These are phyloP conservation scores for Loriculus beryllinus DNA, from an alignment of 2,797 vertebrate species.

Conservation along the genomic window DNA sequence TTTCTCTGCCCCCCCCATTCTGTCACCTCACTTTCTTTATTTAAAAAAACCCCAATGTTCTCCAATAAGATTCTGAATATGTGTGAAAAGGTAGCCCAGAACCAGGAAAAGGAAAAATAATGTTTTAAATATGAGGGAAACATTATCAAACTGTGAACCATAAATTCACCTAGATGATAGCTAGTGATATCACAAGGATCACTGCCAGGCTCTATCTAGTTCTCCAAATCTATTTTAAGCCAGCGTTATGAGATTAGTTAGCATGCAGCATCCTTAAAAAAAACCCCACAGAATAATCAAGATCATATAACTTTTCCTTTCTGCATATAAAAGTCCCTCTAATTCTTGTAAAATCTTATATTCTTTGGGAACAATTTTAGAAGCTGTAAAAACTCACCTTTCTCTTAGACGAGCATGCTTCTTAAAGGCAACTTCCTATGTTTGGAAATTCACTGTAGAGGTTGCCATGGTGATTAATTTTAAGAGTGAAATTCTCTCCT, in stretches of 20 bases:
- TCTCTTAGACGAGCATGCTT: constrained; percentile 34
- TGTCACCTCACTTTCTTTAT: neutral
- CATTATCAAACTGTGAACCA: neutral
- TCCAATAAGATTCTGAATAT: neutral
- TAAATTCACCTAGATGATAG: neutral
- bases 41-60: neutral
- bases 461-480: constrained; percentile 69
- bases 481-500: constrained; percentile 55
- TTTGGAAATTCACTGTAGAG: constrained; percentile 61
- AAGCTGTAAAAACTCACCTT: constrained; percentile 63
- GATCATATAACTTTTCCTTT: neutral
- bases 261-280: neutral
- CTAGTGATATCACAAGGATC: neutral
- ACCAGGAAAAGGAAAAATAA: neutral
- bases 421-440: constrained; percentile 64
- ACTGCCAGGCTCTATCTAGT: neutral
- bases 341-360: neutral
- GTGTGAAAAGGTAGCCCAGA: neutral
- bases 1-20: neutral
- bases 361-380: neutral
- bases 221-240: constrained; percentile 53
- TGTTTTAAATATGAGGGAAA: neutral
- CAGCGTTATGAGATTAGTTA: constrained; percentile 3
- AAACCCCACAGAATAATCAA: neutral
- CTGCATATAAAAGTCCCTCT: neutral